Evolutionary conservation across 2,797 vertebrate genomes (phyloP), one percentile per base, ranked within the genome.

Genomic region (Falco columbarius): DNA sequence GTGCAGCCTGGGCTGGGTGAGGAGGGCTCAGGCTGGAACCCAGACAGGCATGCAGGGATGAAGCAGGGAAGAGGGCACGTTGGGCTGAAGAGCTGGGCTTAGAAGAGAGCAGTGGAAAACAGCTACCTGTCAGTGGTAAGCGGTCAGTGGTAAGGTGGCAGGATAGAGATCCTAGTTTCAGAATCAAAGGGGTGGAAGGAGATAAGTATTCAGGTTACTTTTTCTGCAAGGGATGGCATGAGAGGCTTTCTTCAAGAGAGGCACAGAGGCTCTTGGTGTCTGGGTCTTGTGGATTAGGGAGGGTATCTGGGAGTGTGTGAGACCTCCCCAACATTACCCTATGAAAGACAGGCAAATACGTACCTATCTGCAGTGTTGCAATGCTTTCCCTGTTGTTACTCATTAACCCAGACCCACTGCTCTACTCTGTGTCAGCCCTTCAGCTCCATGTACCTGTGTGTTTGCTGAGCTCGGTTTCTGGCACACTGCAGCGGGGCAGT

Each of bases 141-240:
- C 14, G 12, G 27, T 63, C 34, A 73, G 8, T 22, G 29, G 21
- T 24, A 24, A 54, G 32, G 27, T 3, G 22, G 24, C 0, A 0
- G 15, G 40, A 29, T 2, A 24, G n/a, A 81, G 12, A 54, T 24
- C 29, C 23, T 44, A 9, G 13, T 42, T 89, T 86, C 46, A 61
- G 72, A 66, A 36, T 11, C 10, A 3, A 44, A 71, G 30, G 10
- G 2, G 2, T 6, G 4, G 56, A 72, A 75, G 56, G 44, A 34
- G 23, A 0, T 38, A 38, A 85, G 7, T 13, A 12, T 49, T 40
- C 20, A 24, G 14, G 21, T 55, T 65, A 38, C 21, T 27, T 76
- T 58, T 82, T 40, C 46, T 81, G 56, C n/a, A 63, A 83, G 56
- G n/a, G 17, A n/a, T 12, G 42, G 13, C 52, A 66, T 40, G 42